These are phyloP conservation scores for Lithophane socia DNA, from an alignment of 2,888 invertebrate genomes.

Conservation along the genomic window DNA sequence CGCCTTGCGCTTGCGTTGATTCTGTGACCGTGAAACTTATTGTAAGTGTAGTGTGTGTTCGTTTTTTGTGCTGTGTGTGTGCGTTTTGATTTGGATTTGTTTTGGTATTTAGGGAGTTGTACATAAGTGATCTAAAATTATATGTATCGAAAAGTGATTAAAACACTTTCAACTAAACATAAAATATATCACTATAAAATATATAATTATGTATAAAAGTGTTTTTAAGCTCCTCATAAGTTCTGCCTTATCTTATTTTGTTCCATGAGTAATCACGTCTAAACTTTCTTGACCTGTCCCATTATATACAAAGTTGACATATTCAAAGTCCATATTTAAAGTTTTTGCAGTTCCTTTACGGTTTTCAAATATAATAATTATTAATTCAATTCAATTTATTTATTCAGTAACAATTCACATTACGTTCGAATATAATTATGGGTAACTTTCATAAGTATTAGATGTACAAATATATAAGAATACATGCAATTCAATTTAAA, in stretches of 20 bases:
- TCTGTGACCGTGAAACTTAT: conserved; percentile 77
- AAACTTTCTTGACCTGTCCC: background rate
- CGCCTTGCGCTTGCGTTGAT: conserved; percentile 68
- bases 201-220: too few relatives aligned
- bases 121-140: background rate
- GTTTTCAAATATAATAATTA: background rate
- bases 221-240: background rate
- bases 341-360: background rate
- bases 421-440: too few relatives aligned
- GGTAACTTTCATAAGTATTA: too few relatives aligned
- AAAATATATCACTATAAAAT: too few relatives aligned
- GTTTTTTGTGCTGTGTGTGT: conserved; percentile 43
- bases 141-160: background rate
- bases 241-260: background rate
- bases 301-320: background rate
- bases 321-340: background rate
- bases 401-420: too few relatives aligned
- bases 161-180: too few relatives aligned
- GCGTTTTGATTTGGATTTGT: conserved; percentile 23
- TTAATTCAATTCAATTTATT: too few relatives aligned
- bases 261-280: background rate
- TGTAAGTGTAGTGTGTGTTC: conserved; percentile 74
- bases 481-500: too few relatives aligned
- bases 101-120: conserved; percentile 4
- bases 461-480: too few relatives aligned